Evolutionary conservation across 2,888 invertebrate species (phyloP).

Genomic region (Pristionchus fissidentatus): DNA sequence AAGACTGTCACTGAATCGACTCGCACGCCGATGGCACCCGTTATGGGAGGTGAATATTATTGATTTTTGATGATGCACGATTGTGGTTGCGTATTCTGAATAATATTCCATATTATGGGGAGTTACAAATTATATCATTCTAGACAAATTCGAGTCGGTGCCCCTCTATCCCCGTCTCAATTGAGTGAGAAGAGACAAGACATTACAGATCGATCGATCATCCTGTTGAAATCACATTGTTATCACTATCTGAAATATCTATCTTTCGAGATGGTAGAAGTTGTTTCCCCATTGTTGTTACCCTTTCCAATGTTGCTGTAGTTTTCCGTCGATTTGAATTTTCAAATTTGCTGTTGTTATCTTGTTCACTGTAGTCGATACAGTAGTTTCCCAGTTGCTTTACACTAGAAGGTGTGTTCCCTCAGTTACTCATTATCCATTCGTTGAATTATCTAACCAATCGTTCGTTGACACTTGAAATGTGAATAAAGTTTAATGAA

Average conservation of each 20-base stretch:
- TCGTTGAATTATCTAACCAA: too few relatives aligned
- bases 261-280: not conserved
- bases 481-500: too few relatives aligned
- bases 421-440: too few relatives aligned
- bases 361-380: too few relatives aligned
- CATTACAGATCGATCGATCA: not conserved
- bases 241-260: not conserved
- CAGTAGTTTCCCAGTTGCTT: too few relatives aligned
- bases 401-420: too few relatives aligned
- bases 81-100: not conserved
- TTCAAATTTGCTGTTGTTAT: too few relatives aligned
- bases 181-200: not conserved
- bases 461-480: too few relatives aligned
- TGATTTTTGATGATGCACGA: not conserved
- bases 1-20: too few relatives aligned
- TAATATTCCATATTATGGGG: not conserved
- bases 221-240: not conserved
- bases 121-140: not conserved
- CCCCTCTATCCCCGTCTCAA: constrained; percentile 10
- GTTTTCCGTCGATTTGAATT: not conserved
- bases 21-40: not conserved
- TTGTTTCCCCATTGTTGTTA: not conserved
- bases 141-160: not conserved
- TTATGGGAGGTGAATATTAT: not conserved
- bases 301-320: not conserved